Evolutionary conservation across 2,888 invertebrate species (phyloP), one percentile per base, ranked within the genome.

Genomic region (Meghimatium bilineatum): DNA sequence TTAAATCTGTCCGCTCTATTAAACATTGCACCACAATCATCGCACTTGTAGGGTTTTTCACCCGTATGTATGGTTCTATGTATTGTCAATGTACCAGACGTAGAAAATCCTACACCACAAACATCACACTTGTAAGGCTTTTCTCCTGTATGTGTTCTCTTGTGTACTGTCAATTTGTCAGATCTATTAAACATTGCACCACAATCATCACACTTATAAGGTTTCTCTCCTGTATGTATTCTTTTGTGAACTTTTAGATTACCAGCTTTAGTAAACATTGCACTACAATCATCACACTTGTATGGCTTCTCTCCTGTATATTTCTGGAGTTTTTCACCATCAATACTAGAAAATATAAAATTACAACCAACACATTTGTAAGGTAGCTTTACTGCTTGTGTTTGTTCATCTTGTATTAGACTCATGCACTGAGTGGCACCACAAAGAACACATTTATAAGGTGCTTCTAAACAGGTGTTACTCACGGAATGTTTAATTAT

Each of bases 221-320:
- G 26, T n/a, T 63, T 63, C 60, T 63, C 60, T n/a, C n/a, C 60
- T 63, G 60, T 63, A 63, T 63, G 60, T 63, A 10, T 63, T 63
- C 60, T 26, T n/a, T 23, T 63, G n/a, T 63, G 60, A 6, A n/a
- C 5, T 23, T 63, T 26, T 5, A 63, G n/a, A 2, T 26, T 17
- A 26, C n/a, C 5, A n/a, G 14, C 2, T 1, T 63, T 2, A 10
- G 60, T n/a, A n/a, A 23, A 63, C 3, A 6, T 23, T 8, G 12
- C 2, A 63, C n/a, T n/a, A 63, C 60, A 63, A n/a, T 8, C n/a
- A n/a, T 63, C 60, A 63, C 60, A 63, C 26, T n/a, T 63, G 60
- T n/a, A 63, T n/a, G 60, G n/a, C n/a, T 63, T 63, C 60, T n/a
- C n/a, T n/a, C 0, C 12, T 63, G 60, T 5, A 63, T 63, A 23